Evolutionary conservation across 2,888 invertebrate genomes (phyloP).

Genomic region (Limnephilus marmoratus): DNA sequence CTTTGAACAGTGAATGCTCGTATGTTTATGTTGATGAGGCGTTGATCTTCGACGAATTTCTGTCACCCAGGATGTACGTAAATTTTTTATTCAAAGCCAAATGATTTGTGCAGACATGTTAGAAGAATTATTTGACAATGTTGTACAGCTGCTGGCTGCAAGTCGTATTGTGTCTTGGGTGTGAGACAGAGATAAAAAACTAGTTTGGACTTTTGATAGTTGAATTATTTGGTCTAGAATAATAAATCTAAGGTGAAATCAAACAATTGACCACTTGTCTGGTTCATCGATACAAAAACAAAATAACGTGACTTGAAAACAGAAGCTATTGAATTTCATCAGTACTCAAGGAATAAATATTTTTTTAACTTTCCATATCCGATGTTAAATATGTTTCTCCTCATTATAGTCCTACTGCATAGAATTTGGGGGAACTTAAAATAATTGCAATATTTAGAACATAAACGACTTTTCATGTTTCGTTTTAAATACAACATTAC

Average conservation of each 20-base stretch:
- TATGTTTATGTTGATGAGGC: neutral
- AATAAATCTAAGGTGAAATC: neutral
- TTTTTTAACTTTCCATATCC: no score
- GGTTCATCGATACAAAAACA: neutral
- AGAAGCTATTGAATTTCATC: neutral
- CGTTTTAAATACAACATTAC: no score
- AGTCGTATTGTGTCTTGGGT: neutral
- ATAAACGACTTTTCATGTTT: no score
- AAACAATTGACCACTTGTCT: neutral
- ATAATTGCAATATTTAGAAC: no score
- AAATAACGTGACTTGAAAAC: neutral
- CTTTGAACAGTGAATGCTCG: neutral
- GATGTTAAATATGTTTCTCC: no score
- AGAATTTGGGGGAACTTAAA: no score
- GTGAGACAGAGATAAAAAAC: neutral
- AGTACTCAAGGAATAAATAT: no score
- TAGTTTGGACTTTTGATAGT: neutral
- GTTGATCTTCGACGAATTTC: constrained; percentile 10
- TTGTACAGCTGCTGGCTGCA: neutral
- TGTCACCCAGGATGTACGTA: neutral
- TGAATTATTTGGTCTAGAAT: neutral
- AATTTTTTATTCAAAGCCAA: neutral
- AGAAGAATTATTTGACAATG: neutral
- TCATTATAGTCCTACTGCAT: no score
- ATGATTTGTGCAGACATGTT: neutral